These are phyloP conservation scores for Drosophila novamexicana DNA, from an alignment of 1,140 invertebrate genomes.

Conservation along the genomic window DNA sequence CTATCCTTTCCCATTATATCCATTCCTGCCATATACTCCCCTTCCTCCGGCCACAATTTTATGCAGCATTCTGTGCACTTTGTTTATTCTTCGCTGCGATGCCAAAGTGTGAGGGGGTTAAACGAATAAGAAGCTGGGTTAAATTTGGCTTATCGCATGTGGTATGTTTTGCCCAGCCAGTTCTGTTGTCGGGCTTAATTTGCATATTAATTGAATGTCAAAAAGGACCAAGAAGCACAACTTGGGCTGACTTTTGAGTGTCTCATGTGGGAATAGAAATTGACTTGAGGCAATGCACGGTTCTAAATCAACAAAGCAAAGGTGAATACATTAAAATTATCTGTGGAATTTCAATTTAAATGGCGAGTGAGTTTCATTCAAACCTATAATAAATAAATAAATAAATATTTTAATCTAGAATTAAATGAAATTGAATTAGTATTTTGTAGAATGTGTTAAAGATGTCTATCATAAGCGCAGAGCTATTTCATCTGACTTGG, in stretches of 20 bases:
- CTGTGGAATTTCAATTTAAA: not conserved
- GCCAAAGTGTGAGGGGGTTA: conserved; percentile 41
- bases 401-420: not conserved
- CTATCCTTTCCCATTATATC: conserved; percentile 27
- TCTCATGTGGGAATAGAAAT: not conserved
- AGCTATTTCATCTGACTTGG: too few relatives aligned
- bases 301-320: conserved; percentile 12
- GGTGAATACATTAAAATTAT: not conserved
- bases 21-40: conserved; percentile 12
- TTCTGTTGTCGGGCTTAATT: conserved; percentile 51
- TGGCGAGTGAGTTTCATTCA: not conserved
- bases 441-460: too few relatives aligned
- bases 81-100: conserved; percentile 42
- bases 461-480: too few relatives aligned
- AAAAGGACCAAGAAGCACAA: conserved; percentile 59
- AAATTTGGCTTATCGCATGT: conserved; percentile 51
- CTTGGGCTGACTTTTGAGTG: conserved; percentile 36
- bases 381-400: not conserved
- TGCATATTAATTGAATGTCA: conserved; percentile 82
- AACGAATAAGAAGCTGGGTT: conserved; percentile 7
- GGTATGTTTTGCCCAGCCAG: conserved; percentile 32
- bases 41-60: not conserved
- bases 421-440: not conserved
- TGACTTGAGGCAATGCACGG: conserved; percentile 15
- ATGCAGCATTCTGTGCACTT: conserved; percentile 14